Conservation (phyloP, 2,113 vertebrate species). For the Illadopsis cleaveri region DNA sequence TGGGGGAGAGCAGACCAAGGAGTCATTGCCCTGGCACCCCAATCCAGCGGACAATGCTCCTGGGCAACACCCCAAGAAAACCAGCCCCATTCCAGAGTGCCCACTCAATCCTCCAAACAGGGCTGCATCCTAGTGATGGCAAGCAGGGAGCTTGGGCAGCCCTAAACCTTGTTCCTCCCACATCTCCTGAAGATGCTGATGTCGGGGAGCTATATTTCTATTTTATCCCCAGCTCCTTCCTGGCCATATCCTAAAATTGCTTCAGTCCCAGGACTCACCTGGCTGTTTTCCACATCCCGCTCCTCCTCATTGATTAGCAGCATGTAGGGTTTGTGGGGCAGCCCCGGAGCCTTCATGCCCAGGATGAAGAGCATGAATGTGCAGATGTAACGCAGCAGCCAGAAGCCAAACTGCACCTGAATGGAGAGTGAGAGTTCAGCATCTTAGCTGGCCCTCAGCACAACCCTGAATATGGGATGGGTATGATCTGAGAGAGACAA, state of each 20-base stretch:
- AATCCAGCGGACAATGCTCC: background rate
- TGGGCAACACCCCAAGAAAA: background rate
- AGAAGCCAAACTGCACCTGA: conserved; percentile 84
- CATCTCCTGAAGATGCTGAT: background rate
- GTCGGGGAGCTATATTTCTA: background rate
- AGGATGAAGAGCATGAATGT: conserved; percentile 85
- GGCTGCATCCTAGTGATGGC: background rate
- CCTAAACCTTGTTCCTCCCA: background rate
- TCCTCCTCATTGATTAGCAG: conserved; percentile 90
- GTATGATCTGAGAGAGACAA: background rate
- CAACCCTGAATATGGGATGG: background rate
- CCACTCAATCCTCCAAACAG: background rate
- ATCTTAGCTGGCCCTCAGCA: background rate
- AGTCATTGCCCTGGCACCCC: background rate
- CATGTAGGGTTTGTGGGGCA: conserved; percentile 86
- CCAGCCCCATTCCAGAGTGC: background rate
- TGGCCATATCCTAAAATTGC: background rate
- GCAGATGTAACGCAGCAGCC: conserved; percentile 85
- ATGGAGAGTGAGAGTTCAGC: background rate
- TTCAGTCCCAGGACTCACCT: conserved; percentile 63
- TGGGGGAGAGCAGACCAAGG: background rate
- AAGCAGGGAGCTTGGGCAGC: background rate
- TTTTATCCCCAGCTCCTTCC: background rate
- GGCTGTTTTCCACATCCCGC: conserved; percentile 82
- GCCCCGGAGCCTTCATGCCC: conserved; percentile 89